Evolutionary conservation across 2,888 invertebrate genomes (phyloP).

Genomic region (Antheraea assamensis): DNA sequence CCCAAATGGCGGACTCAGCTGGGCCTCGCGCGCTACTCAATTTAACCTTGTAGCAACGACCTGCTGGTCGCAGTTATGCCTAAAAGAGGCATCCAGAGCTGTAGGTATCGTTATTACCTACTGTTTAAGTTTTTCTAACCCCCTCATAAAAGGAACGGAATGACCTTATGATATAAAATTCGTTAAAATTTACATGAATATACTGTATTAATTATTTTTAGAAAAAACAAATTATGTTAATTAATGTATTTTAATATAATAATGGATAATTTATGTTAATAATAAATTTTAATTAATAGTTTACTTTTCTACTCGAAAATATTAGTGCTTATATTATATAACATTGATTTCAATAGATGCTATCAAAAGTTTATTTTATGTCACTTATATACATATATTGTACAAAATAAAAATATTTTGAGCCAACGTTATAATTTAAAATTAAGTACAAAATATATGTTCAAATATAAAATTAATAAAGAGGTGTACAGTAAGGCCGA

Average conservation of each 20-base stretch:
- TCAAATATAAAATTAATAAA: not conserved
- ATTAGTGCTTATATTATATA: not conserved
- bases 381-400: not conserved
- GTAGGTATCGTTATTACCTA: conserved; percentile 23
- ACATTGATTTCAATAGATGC: not conserved
- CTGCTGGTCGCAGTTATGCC: conserved; percentile 54
- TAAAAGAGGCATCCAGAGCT: conserved; percentile 55
- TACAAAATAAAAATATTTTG: not conserved
- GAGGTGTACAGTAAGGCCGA: not conserved
- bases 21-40: conserved; percentile 34
- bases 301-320: not conserved
- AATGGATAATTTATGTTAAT: conserved; percentile 3
- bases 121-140: conserved; percentile 16
- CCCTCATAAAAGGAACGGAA: conserved; percentile 3
- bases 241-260: not conserved
- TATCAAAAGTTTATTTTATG: not conserved
- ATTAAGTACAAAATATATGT: not conserved
- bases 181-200: conserved; percentile 1
- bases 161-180: not conserved
- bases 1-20: conserved; percentile 58
- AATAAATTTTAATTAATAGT: not conserved
- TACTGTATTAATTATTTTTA: not conserved
- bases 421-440: not conserved
- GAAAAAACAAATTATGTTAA: conserved; percentile 6
- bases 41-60: conserved; percentile 51